Evolutionary conservation across 2,888 invertebrate species (phyloP), one percentile per base, ranked within the genome.

Genomic region (Plemyria rubiginata): DNA sequence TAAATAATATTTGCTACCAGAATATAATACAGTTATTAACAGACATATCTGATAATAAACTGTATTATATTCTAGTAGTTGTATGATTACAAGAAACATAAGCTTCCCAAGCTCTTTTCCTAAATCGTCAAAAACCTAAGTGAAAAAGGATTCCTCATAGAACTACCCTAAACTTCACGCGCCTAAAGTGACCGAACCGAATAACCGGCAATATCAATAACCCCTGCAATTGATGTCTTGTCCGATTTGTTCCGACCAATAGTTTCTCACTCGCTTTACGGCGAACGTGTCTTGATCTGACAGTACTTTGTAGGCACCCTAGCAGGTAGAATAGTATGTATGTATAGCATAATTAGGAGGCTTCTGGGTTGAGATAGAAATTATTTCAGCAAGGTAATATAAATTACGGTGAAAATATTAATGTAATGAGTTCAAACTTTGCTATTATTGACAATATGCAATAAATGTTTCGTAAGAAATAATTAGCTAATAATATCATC

Each of bases 121-220:
- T 16, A 45, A 13, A 16, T 8, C 2, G 8, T 15, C 15, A 8
- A 43, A 13, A 7, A 15, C 13, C 2, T 1, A 2, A 15, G 7
- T 0, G 2, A 9, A 43, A 15, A 43, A 3, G 5, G 13, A 8
- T 43, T 43, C 43, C 16, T 16, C 16, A 45, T 16, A 38, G 12
- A 45, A 46, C 54, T 43, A 59, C 41, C 56, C 52, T 9, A 59
- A 40, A 59, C 12, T 51, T 65, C 54, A 54, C 65, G 66, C 66
- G 54, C 57, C 53, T 48, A 53, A 65, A 65, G 45, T 65, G 57
- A 57, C 57, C 65, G 56, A 50, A 53, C 36, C 60, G 41, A 52
- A 66, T 62, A 70, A 63, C 70, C 75, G 75, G 80, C 89, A 81
- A 90, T 92, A 91, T 92, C 92, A 92, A 93, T 93, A 93, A 89